A percentile compares a stretch with the other conserved stretches of the same genome.
phyloP scores from a whole-genome alignment of 2,888 invertebrate species.

The Dryocosmus kuriphilus region DNA sequence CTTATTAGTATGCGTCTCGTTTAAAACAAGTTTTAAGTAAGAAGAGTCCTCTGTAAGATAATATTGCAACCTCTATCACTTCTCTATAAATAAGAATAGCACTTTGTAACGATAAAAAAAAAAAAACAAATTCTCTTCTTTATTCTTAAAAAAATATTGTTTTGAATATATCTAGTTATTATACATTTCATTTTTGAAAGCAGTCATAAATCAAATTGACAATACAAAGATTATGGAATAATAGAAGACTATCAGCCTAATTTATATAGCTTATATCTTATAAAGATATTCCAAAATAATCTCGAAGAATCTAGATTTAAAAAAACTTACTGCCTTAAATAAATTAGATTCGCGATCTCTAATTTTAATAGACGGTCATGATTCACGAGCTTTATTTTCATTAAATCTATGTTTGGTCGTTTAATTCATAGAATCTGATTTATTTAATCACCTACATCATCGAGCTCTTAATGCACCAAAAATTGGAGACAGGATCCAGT shows the following conservation, averaged over 20 bases:
- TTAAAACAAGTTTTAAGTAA: too few species aligned
- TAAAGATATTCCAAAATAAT: background rate
- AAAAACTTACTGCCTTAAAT: too few species aligned
- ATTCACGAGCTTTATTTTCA: background rate
- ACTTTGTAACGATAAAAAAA: background rate
- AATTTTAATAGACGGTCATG: background rate
- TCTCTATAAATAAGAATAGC: background rate
- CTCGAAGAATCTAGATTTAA: background rate
- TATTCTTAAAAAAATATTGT: background rate
- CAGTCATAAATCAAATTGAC: background rate
- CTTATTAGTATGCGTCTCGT: background rate
- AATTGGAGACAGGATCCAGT: slow-evolving; percentile 34
- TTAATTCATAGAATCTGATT: background rate
- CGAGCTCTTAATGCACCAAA: slow-evolving; percentile 14
- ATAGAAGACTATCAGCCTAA: background rate
- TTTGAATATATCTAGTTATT: background rate
- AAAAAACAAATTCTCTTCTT: background rate
- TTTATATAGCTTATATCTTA: background rate
- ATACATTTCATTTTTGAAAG: background rate
- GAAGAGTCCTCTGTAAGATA: too few species aligned
- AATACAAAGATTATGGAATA: background rate
- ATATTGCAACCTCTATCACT: too few species aligned
- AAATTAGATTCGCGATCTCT: too few species aligned
- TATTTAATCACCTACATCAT: slow-evolving; percentile 23
- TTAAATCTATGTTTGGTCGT: background rate